Evolutionary conservation across 2,797 vertebrate species (phyloP), one percentile per base, ranked within the genome.

Genomic region (Cirrhinus molitorella): DNA sequence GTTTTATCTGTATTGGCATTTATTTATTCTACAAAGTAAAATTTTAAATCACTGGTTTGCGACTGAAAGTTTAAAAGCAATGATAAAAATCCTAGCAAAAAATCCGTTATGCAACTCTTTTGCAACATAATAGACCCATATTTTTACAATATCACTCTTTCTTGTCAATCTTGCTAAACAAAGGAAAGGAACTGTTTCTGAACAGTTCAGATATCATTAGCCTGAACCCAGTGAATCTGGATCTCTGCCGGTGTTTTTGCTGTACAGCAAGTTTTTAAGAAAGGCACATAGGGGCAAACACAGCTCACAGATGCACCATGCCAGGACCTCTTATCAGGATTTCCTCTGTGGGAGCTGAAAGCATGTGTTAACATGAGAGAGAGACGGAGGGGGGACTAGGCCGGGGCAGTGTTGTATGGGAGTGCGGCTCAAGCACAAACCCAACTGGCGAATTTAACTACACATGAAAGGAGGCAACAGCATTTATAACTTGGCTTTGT

Each of bases 341-440:
- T 85, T 87, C 76, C 68, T 87, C 89, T 89, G 40, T 63, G n/a
- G 19, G 40, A 72, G 88, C 80, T 81, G 55, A 89, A 87, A 87
- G 88, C 80, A 83, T 84, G 86, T 34, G 16, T 43, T 51, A 87
- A 87, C 88, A 87, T n/a, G 11, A 25, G 25, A 84, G 49, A 40
- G 5, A 61, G 47, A 17, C 45, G 13, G 47, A 19, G 14, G 47
- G 47, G 40, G 43, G 21, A 51, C 4, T 78, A 65, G 17, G 19
- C 49, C 8, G 28, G 51, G 47, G 25, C 75, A 34, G 23, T 63
- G 57, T 31, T 34, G 40, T 21, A 13, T 78, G 10, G 7, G 25
- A 61, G 23, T 63, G 57, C 5, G 21, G 28, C 49, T 55, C 67
- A 47, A 70, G 40, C 40, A 70, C n/a, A 47, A 37, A 47, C 14